These are phyloP conservation scores for Copsychus sechellarum DNA, from an alignment of 2,113 vertebrate species.

Conservation along the genomic window DNA sequence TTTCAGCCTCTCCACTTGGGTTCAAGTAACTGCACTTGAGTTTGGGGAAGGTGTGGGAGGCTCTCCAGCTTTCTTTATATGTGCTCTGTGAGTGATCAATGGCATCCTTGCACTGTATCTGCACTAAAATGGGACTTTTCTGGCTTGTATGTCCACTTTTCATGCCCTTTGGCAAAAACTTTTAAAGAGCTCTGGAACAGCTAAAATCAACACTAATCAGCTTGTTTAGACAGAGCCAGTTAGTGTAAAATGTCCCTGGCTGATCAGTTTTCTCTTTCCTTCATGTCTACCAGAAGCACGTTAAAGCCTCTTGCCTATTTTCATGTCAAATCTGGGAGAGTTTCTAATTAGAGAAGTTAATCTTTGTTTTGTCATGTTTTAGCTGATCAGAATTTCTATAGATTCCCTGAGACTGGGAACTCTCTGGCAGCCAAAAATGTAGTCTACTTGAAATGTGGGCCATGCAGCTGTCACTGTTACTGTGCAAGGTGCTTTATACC, in stretches of 20 bases:
- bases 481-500: neutral
- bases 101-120: neutral
- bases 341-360: neutral
- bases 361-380: neutral
- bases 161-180: neutral
- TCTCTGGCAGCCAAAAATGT: neutral
- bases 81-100: neutral
- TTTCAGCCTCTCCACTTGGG: neutral
- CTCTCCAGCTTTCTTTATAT: neutral
- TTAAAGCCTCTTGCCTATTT: neutral
- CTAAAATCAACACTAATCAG: neutral
- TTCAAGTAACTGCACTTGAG: neutral
- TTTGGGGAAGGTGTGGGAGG: neutral
- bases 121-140: neutral
- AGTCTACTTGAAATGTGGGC: neutral
- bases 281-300: neutral
- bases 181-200: neutral
- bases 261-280: neutral
- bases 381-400: neutral
- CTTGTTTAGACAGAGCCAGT: neutral
- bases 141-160: neutral
- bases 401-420: neutral
- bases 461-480: neutral
- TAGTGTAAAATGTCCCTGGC: neutral
- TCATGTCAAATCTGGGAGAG: neutral